A percentile compares a stretch with the other conserved stretches of the same genome.
These are phyloP conservation scores for Stegodyphus dumicola DNA, from an alignment of 1,140 invertebrate species.

Conservation along the genomic window DNA sequence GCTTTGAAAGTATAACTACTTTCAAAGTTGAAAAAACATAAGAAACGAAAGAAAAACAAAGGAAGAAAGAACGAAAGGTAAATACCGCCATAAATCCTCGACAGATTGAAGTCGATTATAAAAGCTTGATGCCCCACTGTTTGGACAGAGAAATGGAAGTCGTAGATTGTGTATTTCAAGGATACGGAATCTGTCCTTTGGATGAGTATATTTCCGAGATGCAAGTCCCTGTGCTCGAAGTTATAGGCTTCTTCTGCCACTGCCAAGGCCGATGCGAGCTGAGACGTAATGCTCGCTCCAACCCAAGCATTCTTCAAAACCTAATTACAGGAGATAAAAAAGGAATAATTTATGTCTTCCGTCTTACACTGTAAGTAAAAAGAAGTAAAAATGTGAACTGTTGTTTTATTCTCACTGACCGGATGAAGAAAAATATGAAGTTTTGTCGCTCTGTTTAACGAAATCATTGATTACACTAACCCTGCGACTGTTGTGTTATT, in stretches of 20 bases:
- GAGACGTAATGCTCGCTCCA: constrained; percentile 63
- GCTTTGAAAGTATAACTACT: too few relatives aligned
- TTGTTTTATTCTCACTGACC: too few relatives aligned
- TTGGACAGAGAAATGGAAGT: constrained; percentile 61
- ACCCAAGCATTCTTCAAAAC: neutral
- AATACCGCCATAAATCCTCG: constrained; percentile 46
- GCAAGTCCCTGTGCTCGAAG: constrained; percentile 71
- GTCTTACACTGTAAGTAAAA: neutral
- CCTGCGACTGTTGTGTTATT: too few relatives aligned
- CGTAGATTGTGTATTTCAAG: constrained; percentile 64
- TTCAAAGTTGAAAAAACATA: too few relatives aligned
- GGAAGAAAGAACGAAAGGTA: neutral
- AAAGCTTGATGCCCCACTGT: constrained; percentile 66
- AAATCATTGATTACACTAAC: too few relatives aligned
- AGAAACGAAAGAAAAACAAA: too few relatives aligned
- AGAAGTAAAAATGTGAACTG: neutral
- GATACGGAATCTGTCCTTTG: constrained; percentile 60
- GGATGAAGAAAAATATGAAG: too few relatives aligned
- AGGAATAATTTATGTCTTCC: neutral
- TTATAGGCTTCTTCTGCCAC: constrained; percentile 67
- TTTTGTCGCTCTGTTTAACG: too few relatives aligned
- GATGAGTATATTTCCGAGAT: constrained; percentile 70
- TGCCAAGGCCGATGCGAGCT: constrained; percentile 67
- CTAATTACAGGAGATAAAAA: neutral
- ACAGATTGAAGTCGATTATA: constrained; percentile 70